A percentile compares a stretch with the other conserved stretches of the same genome.
phyloP scores from a whole-genome alignment of 1,140 invertebrate genomes.

The Dendrolimus kikuchii region DNA sequence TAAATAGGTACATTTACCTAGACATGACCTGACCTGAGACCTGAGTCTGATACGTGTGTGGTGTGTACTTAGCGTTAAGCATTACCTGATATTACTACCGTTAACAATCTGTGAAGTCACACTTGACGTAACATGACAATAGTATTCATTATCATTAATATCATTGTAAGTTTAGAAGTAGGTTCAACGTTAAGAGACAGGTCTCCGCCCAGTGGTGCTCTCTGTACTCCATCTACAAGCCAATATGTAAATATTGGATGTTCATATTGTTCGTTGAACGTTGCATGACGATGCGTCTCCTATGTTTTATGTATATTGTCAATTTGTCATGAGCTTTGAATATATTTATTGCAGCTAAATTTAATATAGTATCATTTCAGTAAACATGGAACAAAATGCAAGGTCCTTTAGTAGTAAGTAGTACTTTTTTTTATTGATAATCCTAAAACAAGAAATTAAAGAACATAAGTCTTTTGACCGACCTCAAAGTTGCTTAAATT shows the following conservation, averaged over 20 bases:
- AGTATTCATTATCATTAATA: conserved; percentile 27
- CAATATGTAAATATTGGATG: conserved; percentile 15
- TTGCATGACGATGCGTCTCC: too few species aligned
- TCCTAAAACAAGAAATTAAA: too few species aligned
- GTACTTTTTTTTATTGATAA: too few species aligned
- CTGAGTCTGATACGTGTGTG: too few species aligned
- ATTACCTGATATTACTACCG: neutral
- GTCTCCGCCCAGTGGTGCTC: conserved; percentile 16
- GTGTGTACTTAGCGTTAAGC: neutral
- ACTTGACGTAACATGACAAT: conserved; percentile 38
- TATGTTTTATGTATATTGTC: too few species aligned
- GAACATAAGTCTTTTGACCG: too few species aligned
- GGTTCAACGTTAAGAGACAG: conserved; percentile 10
- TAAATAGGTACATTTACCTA: too few species aligned
- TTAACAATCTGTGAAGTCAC: conserved; percentile 28
- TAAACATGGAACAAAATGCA: too few species aligned
- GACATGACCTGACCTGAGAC: neutral
- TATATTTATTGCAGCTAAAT: conserved; percentile 2
- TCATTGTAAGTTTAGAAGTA: conserved; percentile 27
- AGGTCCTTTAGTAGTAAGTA: too few species aligned
- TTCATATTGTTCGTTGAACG: neutral
- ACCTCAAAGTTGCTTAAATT: too few species aligned
- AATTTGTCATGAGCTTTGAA: neutral
- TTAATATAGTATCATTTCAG: too few species aligned
- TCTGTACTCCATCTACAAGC: conserved; percentile 7